A percentile compares a stretch with the other conserved stretches of the same genome.
These are phyloP conservation scores for Thalassophryne amazonica DNA, from an alignment of 2,797 vertebrate genomes.

Conservation along the genomic window DNA sequence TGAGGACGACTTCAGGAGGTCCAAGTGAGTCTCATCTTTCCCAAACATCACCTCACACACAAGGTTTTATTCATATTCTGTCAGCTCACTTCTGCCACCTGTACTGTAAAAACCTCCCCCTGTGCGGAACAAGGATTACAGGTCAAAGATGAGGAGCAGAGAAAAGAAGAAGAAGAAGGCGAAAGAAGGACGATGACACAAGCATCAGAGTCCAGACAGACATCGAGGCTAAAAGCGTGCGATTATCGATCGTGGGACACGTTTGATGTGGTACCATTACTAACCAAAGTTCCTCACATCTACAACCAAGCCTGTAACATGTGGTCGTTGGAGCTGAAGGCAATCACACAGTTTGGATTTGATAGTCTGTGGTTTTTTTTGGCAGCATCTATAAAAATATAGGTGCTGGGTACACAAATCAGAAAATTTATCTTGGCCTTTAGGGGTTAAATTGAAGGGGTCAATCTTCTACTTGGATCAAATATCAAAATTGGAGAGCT, in stretches of 20 bases:
- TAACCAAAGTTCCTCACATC: no score
- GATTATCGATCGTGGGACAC: constrained; percentile 95
- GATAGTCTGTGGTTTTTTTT: no score
- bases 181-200: constrained; percentile 61
- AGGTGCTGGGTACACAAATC: no score
- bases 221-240: constrained; percentile 81
- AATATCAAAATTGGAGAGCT: no score
- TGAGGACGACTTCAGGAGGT: constrained; percentile 52
- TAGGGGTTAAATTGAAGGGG: no score
- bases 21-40: constrained; percentile 38
- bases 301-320: no score
- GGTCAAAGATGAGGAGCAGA: constrained; percentile 64
- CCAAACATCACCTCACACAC: not conserved
- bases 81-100: constrained; percentile 3
- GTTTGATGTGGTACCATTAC: constrained; percentile 93
- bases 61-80: not conserved
- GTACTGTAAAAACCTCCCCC: constrained; percentile 82
- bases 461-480: no score
- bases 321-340: no score
- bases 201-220: constrained; percentile 71
- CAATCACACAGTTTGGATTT: no score
- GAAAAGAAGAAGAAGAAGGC: constrained; percentile 79
- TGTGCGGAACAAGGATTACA: constrained; percentile 90
- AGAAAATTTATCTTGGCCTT: no score
- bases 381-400: no score